Percentiles rank a stretch among this genome's conserved stretches.
phyloP scores from a whole-genome alignment of 2,113 vertebrate species.

The Mobula hypostoma region DNA sequence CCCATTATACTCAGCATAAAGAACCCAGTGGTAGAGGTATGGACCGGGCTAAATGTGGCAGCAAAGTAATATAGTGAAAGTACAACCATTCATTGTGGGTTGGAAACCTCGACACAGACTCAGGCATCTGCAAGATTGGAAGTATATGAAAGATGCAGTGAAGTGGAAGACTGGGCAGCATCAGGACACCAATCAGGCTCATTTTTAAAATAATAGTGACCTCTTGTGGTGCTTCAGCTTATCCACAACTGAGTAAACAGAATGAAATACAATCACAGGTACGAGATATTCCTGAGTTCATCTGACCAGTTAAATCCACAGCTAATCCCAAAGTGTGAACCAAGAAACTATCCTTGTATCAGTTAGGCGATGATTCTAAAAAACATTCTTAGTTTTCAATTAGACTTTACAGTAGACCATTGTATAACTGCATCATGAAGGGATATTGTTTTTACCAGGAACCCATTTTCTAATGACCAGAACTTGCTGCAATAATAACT shows the following conservation, averaged over 20 bases:
- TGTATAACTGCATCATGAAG: background rate
- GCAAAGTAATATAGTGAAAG: background rate
- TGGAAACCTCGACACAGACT: background rate
- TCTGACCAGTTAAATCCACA: constrained; percentile 70
- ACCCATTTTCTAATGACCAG: background rate
- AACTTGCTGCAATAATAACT: background rate
- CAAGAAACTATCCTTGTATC: background rate
- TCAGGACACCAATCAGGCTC: background rate
- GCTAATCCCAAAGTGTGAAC: constrained; percentile 44
- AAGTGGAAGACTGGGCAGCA: background rate
- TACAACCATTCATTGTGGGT: background rate
- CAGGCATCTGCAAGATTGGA: background rate
- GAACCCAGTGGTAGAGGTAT: background rate
- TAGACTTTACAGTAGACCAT: background rate
- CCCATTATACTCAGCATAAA: background rate
- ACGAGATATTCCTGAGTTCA: constrained; percentile 59
- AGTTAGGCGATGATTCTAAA: background rate
- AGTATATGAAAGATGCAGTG: background rate
- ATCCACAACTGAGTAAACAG: background rate
- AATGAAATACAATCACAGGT: background rate
- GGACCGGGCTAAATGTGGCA: background rate
- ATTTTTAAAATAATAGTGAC: constrained; percentile 16
- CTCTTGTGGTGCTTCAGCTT: background rate
- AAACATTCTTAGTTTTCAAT: background rate
- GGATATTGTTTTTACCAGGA: background rate